phyloP scores from a whole-genome alignment of 2,888 invertebrate genomes.

The Drosophila mulleri region DNA sequence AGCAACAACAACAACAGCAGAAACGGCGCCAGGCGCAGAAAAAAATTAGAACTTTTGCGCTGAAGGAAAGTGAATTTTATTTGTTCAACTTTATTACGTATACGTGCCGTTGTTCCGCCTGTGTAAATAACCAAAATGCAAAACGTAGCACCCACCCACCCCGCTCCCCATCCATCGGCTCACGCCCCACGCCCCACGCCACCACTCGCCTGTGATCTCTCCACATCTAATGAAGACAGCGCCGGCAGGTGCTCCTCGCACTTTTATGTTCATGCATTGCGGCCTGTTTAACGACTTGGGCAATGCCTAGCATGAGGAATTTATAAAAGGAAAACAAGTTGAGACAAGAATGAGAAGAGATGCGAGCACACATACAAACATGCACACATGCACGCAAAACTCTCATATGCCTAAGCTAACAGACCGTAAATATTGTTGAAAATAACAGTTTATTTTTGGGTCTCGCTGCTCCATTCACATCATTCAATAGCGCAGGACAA shows the following conservation, averaged over 20 bases:
- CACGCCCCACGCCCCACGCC: slow-evolving; percentile 1
- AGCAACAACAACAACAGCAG: slow-evolving; percentile 6
- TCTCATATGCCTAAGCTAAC: slow-evolving; percentile 72
- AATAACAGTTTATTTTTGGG: slow-evolving; percentile 76
- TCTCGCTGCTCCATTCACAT: slow-evolving; percentile 54
- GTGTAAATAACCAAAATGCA: slow-evolving; percentile 79
- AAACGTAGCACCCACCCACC: slow-evolving; percentile 50
- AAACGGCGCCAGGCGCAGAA: slow-evolving; percentile 27
- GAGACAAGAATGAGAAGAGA: background rate
- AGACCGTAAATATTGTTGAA: slow-evolving; percentile 76
- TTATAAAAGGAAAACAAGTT: slow-evolving; percentile 49
- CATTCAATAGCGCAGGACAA: slow-evolving; percentile 68
- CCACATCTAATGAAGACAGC: slow-evolving; percentile 70
- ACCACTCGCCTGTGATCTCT: slow-evolving; percentile 40
- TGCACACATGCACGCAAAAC: slow-evolving; percentile 14
- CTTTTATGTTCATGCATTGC: slow-evolving; percentile 72
- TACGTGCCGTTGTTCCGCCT: slow-evolving; percentile 76
- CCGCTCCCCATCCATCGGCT: background rate
- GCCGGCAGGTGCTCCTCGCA: slow-evolving; percentile 71
- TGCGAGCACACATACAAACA: slow-evolving; percentile 1
- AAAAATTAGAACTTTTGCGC: slow-evolving; percentile 77
- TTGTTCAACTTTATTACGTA: slow-evolving; percentile 81
- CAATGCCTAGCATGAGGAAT: slow-evolving; percentile 58
- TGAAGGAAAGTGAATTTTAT: slow-evolving; percentile 80
- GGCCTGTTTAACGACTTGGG: slow-evolving; percentile 71